Evolutionary conservation across 37 sponge, comb jelly and placozoan genomes (phyloP).

Genomic region (Petrosia ficiformis): DNA sequence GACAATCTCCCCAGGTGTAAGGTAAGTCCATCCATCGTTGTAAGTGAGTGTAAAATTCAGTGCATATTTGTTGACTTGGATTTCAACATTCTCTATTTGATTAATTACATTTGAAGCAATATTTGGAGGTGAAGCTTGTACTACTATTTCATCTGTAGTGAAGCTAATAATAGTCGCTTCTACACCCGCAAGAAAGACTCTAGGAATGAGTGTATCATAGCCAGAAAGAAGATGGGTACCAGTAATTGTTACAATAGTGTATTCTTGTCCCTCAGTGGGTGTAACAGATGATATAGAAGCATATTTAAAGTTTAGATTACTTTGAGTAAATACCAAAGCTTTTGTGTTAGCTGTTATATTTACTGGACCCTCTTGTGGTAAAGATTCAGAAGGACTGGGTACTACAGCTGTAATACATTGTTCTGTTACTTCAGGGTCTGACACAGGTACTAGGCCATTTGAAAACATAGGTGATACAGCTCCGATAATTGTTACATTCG

Average conservation of each 20-base stretch:
- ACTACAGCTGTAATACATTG: constrained; percentile 41
- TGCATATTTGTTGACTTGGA: not conserved
- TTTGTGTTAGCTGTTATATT: constrained; percentile 47
- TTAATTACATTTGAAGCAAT: not conserved
- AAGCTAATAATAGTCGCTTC: constrained; percentile 17
- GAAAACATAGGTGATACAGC: not conserved
- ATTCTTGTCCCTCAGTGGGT: constrained; percentile 55
- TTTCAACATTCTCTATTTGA: not conserved
- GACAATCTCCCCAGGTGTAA: constrained; percentile 26
- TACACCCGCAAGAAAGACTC: not conserved
- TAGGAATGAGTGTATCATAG: not conserved
- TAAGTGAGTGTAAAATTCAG: constrained; percentile 11
- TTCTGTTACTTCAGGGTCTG: not conserved
- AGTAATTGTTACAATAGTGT: constrained; percentile 63
- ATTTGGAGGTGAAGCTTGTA: constrained; percentile 11
- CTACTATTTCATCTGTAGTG: constrained; percentile 10
- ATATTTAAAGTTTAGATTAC: constrained; percentile 19
- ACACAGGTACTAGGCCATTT: not conserved
- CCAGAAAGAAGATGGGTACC: constrained; percentile 60
- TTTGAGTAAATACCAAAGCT: constrained; percentile 31
- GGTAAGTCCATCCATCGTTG: constrained; percentile 37
- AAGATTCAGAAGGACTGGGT: not conserved
- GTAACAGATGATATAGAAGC: constrained; percentile 27
- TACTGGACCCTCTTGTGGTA: not conserved
- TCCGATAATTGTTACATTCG: constrained; percentile 15